A percentile compares a stretch with the other conserved stretches of the same genome.
Conservation (phyloP, 1,140 invertebrate species). For the Caenorhabditis tropicalis region DNA sequence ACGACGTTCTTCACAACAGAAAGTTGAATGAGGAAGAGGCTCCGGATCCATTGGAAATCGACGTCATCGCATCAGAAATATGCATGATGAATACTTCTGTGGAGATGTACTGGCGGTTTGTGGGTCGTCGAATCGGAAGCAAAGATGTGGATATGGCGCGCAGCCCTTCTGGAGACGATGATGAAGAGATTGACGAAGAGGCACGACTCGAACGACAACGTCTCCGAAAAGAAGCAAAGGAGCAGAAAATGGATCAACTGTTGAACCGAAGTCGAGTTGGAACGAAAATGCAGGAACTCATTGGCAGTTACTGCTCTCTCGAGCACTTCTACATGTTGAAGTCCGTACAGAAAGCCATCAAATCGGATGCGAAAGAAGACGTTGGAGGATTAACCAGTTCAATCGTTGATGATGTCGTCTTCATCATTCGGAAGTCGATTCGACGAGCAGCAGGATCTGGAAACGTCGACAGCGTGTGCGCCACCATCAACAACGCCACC, state of each 20-base stretch:
- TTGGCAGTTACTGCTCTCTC: slow-evolving; percentile 87
- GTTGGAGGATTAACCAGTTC: slow-evolving; percentile 77
- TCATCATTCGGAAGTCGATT: slow-evolving; percentile 93
- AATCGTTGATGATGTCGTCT: slow-evolving; percentile 96
- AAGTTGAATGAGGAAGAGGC: slow-evolving; percentile 75
- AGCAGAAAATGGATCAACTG: slow-evolving; percentile 49
- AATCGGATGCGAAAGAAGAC: slow-evolving; percentile 80
- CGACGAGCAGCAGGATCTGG: slow-evolving; percentile 85
- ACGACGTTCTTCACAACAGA: slow-evolving; percentile 77
- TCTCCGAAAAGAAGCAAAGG: slow-evolving; percentile 22
- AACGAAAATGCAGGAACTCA: slow-evolving; percentile 81
- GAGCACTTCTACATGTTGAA: slow-evolving; percentile 96
- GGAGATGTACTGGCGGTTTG: slow-evolving; percentile 89
- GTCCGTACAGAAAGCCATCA: slow-evolving; percentile 90
- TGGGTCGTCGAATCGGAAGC: slow-evolving; percentile 80
- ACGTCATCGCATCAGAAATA: slow-evolving; percentile 80
- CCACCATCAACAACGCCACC: slow-evolving; percentile 91
- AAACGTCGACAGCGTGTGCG: slow-evolving; percentile 92
- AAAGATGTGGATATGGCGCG: slow-evolving; percentile 19
- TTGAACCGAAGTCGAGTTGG: slow-evolving; percentile 47
- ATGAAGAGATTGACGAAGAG: slow-evolving; percentile 57
- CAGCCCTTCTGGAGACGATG: slow-evolving; percentile 47
- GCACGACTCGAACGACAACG: slow-evolving; percentile 1
- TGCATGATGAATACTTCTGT: slow-evolving; percentile 86
- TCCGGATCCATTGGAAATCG: slow-evolving; percentile 82